Percentiles rank a stretch among this genome's conserved stretches.
These are phyloP conservation scores for Lonchura striata DNA, from an alignment of 2,113 vertebrate species.

Conservation along the genomic window DNA sequence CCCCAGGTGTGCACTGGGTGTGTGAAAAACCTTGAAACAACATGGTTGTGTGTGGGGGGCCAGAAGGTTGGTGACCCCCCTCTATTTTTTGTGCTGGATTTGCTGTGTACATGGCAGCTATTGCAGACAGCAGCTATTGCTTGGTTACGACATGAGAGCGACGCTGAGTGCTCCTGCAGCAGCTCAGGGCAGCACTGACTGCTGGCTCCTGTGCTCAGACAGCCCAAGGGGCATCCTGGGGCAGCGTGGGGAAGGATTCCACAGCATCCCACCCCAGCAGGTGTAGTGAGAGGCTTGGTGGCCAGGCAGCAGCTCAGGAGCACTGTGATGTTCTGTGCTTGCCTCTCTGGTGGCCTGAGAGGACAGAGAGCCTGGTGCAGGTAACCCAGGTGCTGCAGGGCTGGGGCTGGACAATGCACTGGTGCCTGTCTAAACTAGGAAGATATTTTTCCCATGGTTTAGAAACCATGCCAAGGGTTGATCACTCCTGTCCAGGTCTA, in stretches of 20 bases:
- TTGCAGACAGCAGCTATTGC: neutral
- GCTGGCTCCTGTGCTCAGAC: neutral
- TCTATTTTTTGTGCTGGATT: neutral
- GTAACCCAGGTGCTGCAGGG: neutral
- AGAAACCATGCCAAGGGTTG: neutral
- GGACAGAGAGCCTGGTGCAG: neutral
- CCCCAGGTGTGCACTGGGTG: accelerated
- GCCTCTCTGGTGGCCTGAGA: neutral
- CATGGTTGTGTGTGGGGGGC: accelerated
- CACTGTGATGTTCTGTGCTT: neutral
- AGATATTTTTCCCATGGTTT: neutral
- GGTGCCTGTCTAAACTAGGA: neutral
- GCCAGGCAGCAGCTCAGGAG: neutral
- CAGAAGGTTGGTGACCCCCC: neutral
- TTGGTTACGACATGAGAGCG: neutral
- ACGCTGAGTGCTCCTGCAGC: accelerated
- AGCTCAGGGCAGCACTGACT: neutral
- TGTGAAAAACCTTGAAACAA: neutral
- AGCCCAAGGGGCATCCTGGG: neutral
- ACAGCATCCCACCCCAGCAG: neutral
- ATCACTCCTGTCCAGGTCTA: neutral
- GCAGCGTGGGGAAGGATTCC: neutral
- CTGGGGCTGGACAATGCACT: accelerated
- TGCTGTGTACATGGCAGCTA: neutral
- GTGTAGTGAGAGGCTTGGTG: neutral